Base-by-base conservation (phyloP, 64 coral and sea anemone species). In the Pocillopora damicornis region DNA sequence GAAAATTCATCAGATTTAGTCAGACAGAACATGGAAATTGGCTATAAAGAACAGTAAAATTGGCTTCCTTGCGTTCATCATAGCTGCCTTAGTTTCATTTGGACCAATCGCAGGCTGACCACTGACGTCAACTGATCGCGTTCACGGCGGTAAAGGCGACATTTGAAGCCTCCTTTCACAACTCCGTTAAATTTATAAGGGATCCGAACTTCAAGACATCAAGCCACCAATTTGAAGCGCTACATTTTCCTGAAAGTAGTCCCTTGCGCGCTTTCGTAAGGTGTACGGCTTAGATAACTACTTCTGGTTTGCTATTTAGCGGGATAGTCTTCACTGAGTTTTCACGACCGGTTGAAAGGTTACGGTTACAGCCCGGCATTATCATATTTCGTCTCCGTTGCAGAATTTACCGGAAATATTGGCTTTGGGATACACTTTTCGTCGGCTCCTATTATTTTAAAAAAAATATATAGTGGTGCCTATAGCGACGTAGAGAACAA, bases 1-100 rank as follows among this genome's bases (percentile, higher is more conserved):
- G 81, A 85, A 85, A 85, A 85, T 85, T 85, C 81, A 72, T 85
- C 63, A 85, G 35, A 58, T 35, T 72, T 58, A 85, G 81, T 67
- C 63, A 85, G 63, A 72, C 81, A 71, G 22, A 37, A 66, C 64
- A 51, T 58, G 65, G 35, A 83, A 83, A 83, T 67, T 83, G 35
- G 35, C 80, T 83, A n/a, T 83, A 85, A 85, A 71, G 64, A 58
- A 35, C 16, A 85, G 81, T 67, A 42, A 83, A 85, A 85, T 85
- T 85, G 81, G 81, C 64, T 85, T 72, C 35, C 81, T 65, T 36
- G 61, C 64, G 35, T 85, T 85, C 61, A 68, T 85, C 81, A 68
- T 83, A 11, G 42, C 64, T 83, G 62, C 17, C 35, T 71, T 58
- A 23, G 22, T 72, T 65, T 58, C 13, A 5, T 26, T 37, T 72